These are phyloP conservation scores for Hafferia zeledoni DNA, from an alignment of 2,797 vertebrate genomes.

Conservation along the genomic window DNA sequence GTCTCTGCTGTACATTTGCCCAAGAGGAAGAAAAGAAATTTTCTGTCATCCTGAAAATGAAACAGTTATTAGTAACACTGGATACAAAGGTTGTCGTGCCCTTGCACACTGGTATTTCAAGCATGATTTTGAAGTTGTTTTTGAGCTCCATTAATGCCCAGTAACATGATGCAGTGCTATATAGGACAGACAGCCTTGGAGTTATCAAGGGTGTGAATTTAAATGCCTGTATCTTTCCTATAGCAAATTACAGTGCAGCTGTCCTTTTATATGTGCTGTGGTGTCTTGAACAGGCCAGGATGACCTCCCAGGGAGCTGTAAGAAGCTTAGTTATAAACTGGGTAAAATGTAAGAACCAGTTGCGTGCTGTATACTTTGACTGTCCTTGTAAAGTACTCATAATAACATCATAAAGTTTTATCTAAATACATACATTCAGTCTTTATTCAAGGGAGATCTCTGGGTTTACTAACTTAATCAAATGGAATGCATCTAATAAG, in stretches of 20 bases:
- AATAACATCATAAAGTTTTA: not conserved
- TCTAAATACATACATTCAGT: not conserved
- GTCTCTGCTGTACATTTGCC: not conserved
- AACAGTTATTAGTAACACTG: not conserved
- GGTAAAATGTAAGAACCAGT: not conserved
- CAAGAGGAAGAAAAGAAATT: not conserved
- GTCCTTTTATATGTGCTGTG: not conserved
- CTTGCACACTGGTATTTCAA: not conserved
- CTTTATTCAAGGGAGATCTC: not conserved
- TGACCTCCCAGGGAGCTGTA: not conserved
- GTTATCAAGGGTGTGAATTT: not conserved
- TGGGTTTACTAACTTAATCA: not conserved
- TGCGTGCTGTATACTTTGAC: not conserved
- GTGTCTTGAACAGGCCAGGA: not conserved
- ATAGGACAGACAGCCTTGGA: not conserved
- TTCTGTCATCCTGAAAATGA: not conserved
- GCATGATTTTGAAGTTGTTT: not conserved
- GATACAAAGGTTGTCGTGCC: not conserved
- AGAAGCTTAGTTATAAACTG: not conserved
- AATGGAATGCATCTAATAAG: not conserved
- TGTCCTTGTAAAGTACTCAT: not conserved
- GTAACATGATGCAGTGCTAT: not conserved
- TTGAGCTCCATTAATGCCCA: not conserved
- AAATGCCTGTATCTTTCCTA: not conserved
- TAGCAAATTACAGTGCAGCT: not conserved